Evolutionary conservation across 2,797 vertebrate species (phyloP).

Genomic region (Sebastes glaucus): DNA sequence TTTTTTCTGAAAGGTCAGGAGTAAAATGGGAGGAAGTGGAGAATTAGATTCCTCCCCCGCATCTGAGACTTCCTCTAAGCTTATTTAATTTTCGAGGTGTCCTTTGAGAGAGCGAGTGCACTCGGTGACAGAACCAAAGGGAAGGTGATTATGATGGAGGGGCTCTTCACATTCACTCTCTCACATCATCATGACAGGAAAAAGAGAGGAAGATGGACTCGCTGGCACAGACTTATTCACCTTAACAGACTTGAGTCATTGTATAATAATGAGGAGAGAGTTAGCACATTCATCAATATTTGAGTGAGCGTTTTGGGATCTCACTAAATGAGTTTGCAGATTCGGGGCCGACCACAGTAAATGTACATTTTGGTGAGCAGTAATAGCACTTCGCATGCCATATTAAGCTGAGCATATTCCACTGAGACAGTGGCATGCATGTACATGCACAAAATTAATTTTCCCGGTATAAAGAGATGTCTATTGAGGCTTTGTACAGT

Average conservation of each 20-base stretch:
- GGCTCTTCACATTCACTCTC: constrained; percentile 47
- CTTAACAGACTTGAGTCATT: constrained; percentile 39
- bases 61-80: constrained; percentile 54
- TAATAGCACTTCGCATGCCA: neutral
- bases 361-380: neutral
- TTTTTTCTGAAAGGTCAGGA: constrained; percentile 66
- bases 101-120: constrained; percentile 38
- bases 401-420: neutral
- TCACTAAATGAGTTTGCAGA: constrained; percentile 21
- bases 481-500: constrained; percentile 2
- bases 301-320: constrained; percentile 10
- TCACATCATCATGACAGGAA: constrained; percentile 62
- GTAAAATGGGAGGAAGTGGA: constrained; percentile 48
- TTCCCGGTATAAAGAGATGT: neutral
- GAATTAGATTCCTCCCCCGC: constrained; percentile 52
- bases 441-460: constrained; percentile 13
- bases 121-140: constrained; percentile 47
- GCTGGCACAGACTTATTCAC: constrained; percentile 34
- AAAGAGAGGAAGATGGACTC: constrained; percentile 49
- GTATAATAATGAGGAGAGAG: constrained; percentile 35
- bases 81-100: constrained; percentile 52
- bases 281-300: constrained; percentile 43
- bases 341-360: constrained; percentile 2
- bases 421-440: neutral
- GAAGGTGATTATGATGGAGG: constrained; percentile 64